Evolutionary conservation across 2,797 vertebrate genomes (phyloP), one percentile per base, ranked within the genome.

Genomic region (Argentina silus): DNA sequence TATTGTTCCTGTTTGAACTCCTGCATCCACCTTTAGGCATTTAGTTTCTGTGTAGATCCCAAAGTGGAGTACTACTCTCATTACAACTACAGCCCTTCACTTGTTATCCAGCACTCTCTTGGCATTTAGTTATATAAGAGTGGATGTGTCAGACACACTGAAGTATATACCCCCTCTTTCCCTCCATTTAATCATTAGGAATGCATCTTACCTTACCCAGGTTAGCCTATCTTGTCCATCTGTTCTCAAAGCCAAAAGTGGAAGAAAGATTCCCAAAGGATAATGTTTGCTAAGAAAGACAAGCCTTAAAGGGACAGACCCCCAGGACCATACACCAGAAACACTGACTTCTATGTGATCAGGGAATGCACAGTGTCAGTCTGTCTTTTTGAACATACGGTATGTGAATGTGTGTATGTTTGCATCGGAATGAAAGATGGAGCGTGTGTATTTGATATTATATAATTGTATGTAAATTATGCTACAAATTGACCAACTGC

Each of bases 391-490:
- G 72, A 75, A 70, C 68, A 43, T 70, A 60, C 47, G 36, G 69
- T 74, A 62, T 59, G 43, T 27, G 44, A 48, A 81, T 81, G 53
- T 86, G 83, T 83, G 83, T 86, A 79, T 81, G 72, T 79, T 71
- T 50, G 57, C 0, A 63, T 75, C 78, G 75, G 78, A 75, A 77
- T 82, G 83, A 75, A 59, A 51, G 57, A 62, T 14, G 76, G 61
- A 74, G 55, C 67, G 3, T 67, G 69, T 82, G 68, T 82, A 80
- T 75, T 86, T 89, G n/a, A 50, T 64, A 63, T 91, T 89, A 77
- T 86, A 85, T 86, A 73, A 87, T 86, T 91, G 86, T 89, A 74
- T 87, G 77, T 84, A 74, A 69, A 48, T 79, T 79, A 64, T 80
- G 76, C 83, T 59, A 78, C 73, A 75, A 79, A 63, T 73, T 48